These are phyloP conservation scores for Papilio polytes DNA, from an alignment of 1,140 invertebrate genomes.

Conservation along the genomic window DNA sequence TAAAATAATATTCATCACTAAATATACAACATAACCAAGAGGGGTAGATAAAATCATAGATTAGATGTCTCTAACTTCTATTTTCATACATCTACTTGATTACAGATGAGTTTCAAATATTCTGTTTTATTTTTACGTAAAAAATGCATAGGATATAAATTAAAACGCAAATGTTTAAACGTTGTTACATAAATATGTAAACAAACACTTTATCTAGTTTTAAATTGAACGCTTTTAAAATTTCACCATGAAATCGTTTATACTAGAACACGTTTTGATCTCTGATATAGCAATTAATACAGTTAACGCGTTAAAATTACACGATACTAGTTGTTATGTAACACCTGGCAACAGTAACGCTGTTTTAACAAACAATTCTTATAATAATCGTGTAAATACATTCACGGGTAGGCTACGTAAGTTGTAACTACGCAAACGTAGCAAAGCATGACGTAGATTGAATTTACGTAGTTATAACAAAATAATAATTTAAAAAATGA, in stretches of 20 bases:
- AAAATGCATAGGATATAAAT: neutral
- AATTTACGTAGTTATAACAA: neutral
- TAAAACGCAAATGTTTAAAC: neutral
- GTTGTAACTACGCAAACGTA: neutral
- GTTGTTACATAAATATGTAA: neutral
- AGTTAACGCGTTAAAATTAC: conserved; percentile 1
- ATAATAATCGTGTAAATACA: neutral
- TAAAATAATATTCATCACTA: too few relatives aligned
- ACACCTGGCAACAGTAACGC: neutral
- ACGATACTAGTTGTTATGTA: neutral
- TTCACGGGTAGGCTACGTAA: neutral
- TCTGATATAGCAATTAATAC: conserved; percentile 1
- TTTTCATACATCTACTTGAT: too few relatives aligned
- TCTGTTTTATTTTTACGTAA: too few relatives aligned
- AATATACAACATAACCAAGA: too few relatives aligned
- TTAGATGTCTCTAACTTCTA: too few relatives aligned
- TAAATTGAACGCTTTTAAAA: neutral
- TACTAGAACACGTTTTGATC: neutral
- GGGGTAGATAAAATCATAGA: too few relatives aligned
- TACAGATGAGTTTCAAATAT: too few relatives aligned
- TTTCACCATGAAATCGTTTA: neutral
- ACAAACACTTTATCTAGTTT: neutral
- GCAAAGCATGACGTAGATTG: neutral
- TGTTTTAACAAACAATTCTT: neutral
- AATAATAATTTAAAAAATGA: conserved; percentile 60